Evolutionary conservation across 2,113 vertebrate genomes (phyloP), one percentile per base, ranked within the genome.

Genomic region (Antennarius striatus): DNA sequence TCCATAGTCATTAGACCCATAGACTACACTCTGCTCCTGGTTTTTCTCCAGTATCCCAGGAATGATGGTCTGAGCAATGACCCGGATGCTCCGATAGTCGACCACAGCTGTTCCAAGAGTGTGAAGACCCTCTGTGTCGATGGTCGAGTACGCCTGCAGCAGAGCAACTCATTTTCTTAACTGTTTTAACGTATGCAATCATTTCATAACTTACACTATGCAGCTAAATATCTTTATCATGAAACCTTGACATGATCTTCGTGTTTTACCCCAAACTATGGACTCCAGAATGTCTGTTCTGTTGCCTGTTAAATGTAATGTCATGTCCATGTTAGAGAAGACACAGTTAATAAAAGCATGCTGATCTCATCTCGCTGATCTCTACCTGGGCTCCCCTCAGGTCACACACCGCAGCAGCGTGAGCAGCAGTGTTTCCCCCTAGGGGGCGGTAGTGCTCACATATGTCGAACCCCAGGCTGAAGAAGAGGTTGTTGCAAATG

Each of bases 401-500:
- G 73, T 99, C 96, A 0, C 95, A 94, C 80, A 90, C 88, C 12
- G 96, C 95, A 1, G 96, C 96, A 3, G 94, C 92, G 0, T 97
- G 96, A 53, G 96, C 97, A 0, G 97, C 97, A 46, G 93, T 89
- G 0, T 99, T 94, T 57, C 96, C 97, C 0, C 97, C 97, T 2
- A 98, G 93, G 78, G 95, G 95, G 69, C 92, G 93, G 87, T 96
- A 98, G 78, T 98, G 95, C 85, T 98, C 96, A 0, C 94, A 94
- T 63, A 96, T 94, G 0, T 99, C 96, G 0, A 96, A 97, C 68
- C 95, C 96, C 80, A 98, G 85, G 87, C 96, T 99, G 90, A 99
- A 96, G 92, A 99, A 98, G 71, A 99, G 93, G 84, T 96, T 98
- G 91, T 96, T 98, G 97, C 97, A 99, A 85, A 99, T 95, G 80